Base-by-base conservation (phyloP, 1,140 invertebrate genomes). In the Atta colombica region DNA sequence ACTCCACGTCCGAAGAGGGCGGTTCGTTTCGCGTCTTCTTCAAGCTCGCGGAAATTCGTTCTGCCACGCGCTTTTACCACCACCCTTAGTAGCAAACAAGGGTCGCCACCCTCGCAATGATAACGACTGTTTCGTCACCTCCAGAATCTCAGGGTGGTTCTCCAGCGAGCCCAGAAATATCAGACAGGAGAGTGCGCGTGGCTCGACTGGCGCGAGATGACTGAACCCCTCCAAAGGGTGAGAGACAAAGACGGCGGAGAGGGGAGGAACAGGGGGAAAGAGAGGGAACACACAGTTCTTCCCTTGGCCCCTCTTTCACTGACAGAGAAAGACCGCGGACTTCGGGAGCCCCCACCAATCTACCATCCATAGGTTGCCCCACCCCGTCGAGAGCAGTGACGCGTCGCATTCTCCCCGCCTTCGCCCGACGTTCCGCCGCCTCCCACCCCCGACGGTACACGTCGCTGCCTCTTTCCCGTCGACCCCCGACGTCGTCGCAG, bases 151-250 rank as follows among this genome's bases (percentile, higher is more conserved):
- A 72, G 68, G 55, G 53, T 72, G 68, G 51, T 74, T 72, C 35
- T 90, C 86, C 88, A 86, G 72, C 89, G 80, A 85, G 88, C 80
- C 88, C 58, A 71, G 86, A 81, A 45, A 86, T 72, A 49, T 87
- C 66, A 75, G 66, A 69, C 65, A 86, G 39, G 58, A 85, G 87
- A 87, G 91, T 92, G 92, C 93, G 91, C 92, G 91, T 93, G 91
- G 86, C 92, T 94, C 94, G 94, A 88, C 92, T 92, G 93, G 92
- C 94, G 94, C 93, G 94, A 94, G 93, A 92, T 93, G 92, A 95
- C 94, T 95, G 94, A 94, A 91, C 90, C 92, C 93, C 91, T 90
- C 91, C 92, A 87, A 80, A 85, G 89, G 87, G 80, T 85, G 66
- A 86, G 86, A 90, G 88, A 93, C 90, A 93, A 91, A 92, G 89